These are phyloP conservation scores for Tigriopus californicus DNA, from an alignment of 2,888 invertebrate species.

Conservation along the genomic window DNA sequence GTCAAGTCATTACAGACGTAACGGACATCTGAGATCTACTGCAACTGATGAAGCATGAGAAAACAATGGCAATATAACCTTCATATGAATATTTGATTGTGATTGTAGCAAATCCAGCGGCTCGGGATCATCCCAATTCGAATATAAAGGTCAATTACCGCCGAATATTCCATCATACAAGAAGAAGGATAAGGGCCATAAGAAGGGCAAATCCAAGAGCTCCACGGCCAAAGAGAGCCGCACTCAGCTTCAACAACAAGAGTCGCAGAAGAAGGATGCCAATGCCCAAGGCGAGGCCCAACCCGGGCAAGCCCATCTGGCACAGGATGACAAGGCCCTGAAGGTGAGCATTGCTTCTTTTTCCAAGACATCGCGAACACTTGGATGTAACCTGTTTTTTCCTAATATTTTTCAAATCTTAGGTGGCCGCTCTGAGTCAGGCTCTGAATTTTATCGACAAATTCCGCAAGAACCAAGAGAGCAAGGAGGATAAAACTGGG, in stretches of 20 bases:
- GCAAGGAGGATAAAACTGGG: neutral
- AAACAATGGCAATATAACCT: too few species aligned
- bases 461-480: conserved; percentile 2
- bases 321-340: neutral
- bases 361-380: too few species aligned
- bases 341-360: neutral
- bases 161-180: neutral
- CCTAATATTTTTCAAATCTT: too few species aligned
- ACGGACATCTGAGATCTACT: too few species aligned
- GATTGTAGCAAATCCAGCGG: neutral
- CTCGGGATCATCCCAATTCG: neutral
- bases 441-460: conserved; percentile 17
- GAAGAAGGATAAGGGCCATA: neutral
- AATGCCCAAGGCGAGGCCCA: neutral
- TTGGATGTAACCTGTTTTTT: too few species aligned
- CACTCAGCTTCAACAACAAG: too few species aligned
- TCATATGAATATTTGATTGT: too few species aligned
- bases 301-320: neutral
- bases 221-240: too few species aligned
- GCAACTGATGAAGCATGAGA: too few species aligned
- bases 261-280: neutral
- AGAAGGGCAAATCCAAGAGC: neutral
- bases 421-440: conserved; percentile 17
- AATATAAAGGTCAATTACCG: neutral
- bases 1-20: too few species aligned